phyloP scores from a whole-genome alignment of 2,797 vertebrate genomes.

The Gambelia wislizenii region DNA sequence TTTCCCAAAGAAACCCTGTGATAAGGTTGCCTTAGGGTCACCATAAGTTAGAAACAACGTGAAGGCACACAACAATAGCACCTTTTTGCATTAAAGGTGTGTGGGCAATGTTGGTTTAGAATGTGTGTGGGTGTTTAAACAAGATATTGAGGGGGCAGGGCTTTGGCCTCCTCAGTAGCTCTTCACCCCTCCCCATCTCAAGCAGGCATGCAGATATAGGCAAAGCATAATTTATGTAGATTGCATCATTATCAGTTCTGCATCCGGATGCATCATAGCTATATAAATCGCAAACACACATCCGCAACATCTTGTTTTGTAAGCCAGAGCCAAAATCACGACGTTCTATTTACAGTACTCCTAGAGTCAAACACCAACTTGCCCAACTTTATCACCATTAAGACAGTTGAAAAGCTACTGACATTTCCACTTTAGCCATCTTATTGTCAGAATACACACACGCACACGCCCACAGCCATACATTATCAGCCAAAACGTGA shows the following conservation, averaged over 20 bases:
- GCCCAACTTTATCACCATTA: not conserved
- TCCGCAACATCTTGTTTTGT: not conserved
- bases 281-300: not conserved
- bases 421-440: not conserved
- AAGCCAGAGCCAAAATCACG: not conserved
- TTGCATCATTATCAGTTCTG: not conserved
- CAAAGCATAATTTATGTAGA: not conserved
- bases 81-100: too few species aligned
- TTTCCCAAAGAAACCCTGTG: not conserved
- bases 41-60: too few species aligned
- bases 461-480: not conserved
- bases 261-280: not conserved
- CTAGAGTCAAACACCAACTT: not conserved
- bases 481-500: not conserved
- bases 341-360: slow-evolving; percentile 9
- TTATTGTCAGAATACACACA: not conserved
- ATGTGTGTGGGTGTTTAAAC: not conserved
- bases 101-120: too few species aligned
- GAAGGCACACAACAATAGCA: too few species aligned
- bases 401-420: too few species aligned
- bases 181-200: not conserved
- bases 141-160: not conserved
- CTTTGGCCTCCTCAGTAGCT: not conserved
- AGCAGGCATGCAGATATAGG: not conserved
- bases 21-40: not conserved